These are phyloP conservation scores for Erythrocercus mccallii DNA, from an alignment of 2,113 vertebrate genomes.

Conservation along the genomic window DNA sequence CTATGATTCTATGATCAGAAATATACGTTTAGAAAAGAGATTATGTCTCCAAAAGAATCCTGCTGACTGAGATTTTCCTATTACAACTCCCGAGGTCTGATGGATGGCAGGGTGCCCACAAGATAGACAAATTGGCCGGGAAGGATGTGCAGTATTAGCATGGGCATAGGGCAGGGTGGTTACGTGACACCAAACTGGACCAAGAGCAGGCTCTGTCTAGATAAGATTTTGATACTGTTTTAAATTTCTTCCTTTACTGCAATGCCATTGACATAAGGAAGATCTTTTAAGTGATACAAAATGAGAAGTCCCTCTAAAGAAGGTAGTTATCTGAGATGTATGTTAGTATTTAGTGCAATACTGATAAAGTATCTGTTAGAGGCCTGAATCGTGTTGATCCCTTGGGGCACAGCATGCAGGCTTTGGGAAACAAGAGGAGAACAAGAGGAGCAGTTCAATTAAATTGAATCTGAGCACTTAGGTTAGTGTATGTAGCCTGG, in stretches of 20 bases:
- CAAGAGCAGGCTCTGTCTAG: not conserved
- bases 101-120: not conserved
- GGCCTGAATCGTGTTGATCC: not conserved
- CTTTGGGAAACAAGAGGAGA: not conserved
- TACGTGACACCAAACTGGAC: not conserved
- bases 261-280: not conserved
- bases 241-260: not conserved
- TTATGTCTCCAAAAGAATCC: not conserved
- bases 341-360: not conserved
- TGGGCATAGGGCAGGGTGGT: not conserved
- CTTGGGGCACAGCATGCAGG: not conserved
- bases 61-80: accelerated
- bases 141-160: not conserved
- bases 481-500: not conserved
- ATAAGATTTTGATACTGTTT: not conserved
- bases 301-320: not conserved
- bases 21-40: not conserved
- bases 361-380: not conserved
- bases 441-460: not conserved
- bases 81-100: not conserved
- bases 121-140: accelerated
- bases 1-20: not conserved
- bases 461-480: not conserved
- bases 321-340: not conserved
- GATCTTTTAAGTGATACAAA: not conserved